Evolutionary conservation across 92 coral and sea anemone species (phyloP).

Genomic region (Chrysogorgia sp.): DNA sequence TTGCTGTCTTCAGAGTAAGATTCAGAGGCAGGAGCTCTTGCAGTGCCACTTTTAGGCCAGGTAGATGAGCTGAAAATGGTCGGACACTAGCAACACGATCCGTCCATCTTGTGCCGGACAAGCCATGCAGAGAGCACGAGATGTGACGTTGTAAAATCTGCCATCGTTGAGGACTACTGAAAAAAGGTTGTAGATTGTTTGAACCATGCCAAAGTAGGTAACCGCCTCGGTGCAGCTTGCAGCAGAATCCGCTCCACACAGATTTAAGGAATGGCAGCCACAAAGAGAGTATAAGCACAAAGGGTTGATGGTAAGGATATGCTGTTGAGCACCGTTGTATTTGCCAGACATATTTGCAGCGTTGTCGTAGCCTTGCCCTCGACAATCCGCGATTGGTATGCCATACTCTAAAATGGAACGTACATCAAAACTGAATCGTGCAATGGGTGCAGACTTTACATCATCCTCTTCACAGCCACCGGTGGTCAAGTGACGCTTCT

Average conservation of each 20-base stretch:
- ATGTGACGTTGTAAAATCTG: slow-evolving; percentile 2
- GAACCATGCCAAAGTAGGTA: too few relatives aligned
- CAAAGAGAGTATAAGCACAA: background rate
- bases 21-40: background rate
- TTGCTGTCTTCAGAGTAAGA: background rate
- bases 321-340: slow-evolving; percentile 11
- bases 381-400: background rate
- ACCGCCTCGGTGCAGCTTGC: too few relatives aligned
- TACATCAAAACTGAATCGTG: too few relatives aligned
- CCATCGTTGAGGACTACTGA: slow-evolving; percentile 12
- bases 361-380: slow-evolving; percentile 27
- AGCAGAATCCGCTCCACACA: slow-evolving; percentile 6
- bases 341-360: slow-evolving; percentile 21
- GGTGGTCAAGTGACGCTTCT: too few relatives aligned
- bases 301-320: background rate
- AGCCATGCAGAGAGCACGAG: background rate
- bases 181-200: slow-evolving; percentile 7
- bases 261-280: slow-evolving; percentile 10
- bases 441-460: too few relatives aligned
- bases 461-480: too few relatives aligned
- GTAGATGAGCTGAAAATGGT: slow-evolving; percentile 8
- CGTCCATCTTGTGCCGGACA: slow-evolving; percentile 8
- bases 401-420: background rate
- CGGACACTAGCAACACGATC: slow-evolving; percentile 1
- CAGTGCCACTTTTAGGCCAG: slow-evolving; percentile 6